These are phyloP conservation scores for Lepidurus couesii DNA, from an alignment of 1,140 invertebrate genomes.

Conservation along the genomic window DNA sequence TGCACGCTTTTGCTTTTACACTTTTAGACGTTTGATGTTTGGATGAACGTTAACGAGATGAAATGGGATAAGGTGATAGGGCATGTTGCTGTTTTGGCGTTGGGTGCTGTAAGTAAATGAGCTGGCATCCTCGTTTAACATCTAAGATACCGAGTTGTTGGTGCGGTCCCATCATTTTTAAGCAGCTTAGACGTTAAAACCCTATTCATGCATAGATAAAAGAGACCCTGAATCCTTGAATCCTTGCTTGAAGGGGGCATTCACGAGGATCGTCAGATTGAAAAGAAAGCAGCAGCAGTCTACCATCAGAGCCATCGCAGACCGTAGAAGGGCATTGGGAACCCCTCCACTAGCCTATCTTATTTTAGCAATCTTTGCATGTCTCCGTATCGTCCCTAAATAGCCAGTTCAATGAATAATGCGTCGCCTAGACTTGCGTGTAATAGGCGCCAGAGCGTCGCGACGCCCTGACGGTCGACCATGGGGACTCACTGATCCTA, in stretches of 20 bases:
- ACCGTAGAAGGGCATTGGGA: conserved; percentile 15
- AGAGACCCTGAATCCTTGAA: background rate
- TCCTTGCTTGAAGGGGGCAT: background rate
- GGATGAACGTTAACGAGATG: background rate
- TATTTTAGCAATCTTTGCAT: conserved; percentile 6
- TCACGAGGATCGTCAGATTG: background rate
- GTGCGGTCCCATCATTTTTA: background rate
- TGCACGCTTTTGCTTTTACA: conserved; percentile 10
- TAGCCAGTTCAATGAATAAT: conserved; percentile 20
- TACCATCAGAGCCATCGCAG: background rate
- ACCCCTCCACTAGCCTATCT: conserved; percentile 17
- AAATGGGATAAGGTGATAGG: background rate
- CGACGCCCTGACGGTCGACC: conserved; percentile 2
- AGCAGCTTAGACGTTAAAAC: conserved; percentile 16
- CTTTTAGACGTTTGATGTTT: background rate
- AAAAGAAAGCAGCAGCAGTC: conserved; percentile 15
- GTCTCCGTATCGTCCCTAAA: conserved; percentile 4
- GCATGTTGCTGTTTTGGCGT: background rate
- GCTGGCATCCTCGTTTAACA: conserved; percentile 1
- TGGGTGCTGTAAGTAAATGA: background rate
- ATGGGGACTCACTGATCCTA: background rate
- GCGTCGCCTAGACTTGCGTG: conserved; percentile 1
- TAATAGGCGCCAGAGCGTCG: conserved; percentile 6
- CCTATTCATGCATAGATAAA: background rate
- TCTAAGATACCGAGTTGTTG: background rate